Evolutionary conservation across 2,888 invertebrate genomes (phyloP).

Genomic region (Euplexia lucipara): DNA sequence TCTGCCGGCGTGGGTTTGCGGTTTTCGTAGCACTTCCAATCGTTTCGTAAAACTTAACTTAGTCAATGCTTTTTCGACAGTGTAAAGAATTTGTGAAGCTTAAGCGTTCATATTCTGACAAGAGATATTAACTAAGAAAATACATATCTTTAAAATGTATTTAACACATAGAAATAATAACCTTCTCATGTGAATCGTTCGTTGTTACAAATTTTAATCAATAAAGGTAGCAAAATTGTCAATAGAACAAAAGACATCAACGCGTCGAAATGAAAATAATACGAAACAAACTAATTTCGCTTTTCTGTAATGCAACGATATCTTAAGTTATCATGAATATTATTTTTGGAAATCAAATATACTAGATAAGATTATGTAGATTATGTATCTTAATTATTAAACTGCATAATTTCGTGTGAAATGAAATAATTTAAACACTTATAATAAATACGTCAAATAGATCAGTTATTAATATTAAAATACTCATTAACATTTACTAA

Average conservation of each 20-base stretch:
- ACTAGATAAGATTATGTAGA: neutral
- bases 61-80: neutral
- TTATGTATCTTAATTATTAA: neutral
- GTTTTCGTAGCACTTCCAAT: conserved; percentile 26
- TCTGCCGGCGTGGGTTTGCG: conserved; percentile 4
- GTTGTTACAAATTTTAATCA: conserved; percentile 15
- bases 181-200: neutral
- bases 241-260: conserved; percentile 85
- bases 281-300: neutral
- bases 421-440: neutral
- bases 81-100: neutral
- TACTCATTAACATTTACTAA: neutral
- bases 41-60: neutral
- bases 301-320: neutral
- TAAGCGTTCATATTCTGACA: neutral
- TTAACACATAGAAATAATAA: neutral
- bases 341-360: neutral
- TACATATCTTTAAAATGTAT: no score
- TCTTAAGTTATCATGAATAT: neutral
- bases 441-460: no score
- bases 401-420: neutral
- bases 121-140: neutral
- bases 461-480: neutral
- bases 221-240: conserved; percentile 34
- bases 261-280: conserved; percentile 67